Evolutionary conservation across 2,113 vertebrate species (phyloP).

Genomic region (Sialia sialis): DNA sequence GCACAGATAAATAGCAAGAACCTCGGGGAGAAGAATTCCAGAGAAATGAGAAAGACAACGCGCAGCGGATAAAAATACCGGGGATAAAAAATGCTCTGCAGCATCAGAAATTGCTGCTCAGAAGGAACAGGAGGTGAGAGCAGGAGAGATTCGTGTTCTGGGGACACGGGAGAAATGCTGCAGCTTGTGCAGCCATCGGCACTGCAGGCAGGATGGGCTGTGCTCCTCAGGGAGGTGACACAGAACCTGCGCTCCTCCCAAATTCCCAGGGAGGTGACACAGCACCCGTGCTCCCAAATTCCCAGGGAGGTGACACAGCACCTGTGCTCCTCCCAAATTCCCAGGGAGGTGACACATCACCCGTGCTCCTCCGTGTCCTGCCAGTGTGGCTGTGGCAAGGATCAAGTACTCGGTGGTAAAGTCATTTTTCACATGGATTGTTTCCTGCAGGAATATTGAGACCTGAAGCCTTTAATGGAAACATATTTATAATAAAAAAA

Average conservation of each 20-base stretch:
- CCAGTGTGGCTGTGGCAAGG: neutral
- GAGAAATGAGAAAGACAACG: neutral
- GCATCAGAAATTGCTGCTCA: neutral
- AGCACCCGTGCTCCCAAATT: neutral
- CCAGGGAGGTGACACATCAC: neutral
- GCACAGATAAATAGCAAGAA: neutral
- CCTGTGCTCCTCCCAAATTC: neutral
- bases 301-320: neutral
- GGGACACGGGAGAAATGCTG: neutral
- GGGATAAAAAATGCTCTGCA: neutral
- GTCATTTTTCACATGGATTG: neutral
- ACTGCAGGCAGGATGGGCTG: neutral
- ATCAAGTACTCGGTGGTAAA: neutral
- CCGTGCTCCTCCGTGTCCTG: neutral
- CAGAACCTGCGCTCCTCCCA: rapidly evolving
- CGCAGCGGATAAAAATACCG: neutral
- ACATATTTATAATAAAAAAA: neutral
- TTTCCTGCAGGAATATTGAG: neutral
- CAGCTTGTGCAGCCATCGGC: neutral
- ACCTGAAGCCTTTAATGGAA: neutral
- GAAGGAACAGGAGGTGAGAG: neutral
- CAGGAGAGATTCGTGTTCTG: neutral
- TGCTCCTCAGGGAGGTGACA: neutral
- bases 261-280: neutral
- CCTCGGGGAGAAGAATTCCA: neutral